These are phyloP conservation scores for Trichonephila clavipes DNA, from an alignment of 1,140 invertebrate genomes.

Conservation along the genomic window DNA sequence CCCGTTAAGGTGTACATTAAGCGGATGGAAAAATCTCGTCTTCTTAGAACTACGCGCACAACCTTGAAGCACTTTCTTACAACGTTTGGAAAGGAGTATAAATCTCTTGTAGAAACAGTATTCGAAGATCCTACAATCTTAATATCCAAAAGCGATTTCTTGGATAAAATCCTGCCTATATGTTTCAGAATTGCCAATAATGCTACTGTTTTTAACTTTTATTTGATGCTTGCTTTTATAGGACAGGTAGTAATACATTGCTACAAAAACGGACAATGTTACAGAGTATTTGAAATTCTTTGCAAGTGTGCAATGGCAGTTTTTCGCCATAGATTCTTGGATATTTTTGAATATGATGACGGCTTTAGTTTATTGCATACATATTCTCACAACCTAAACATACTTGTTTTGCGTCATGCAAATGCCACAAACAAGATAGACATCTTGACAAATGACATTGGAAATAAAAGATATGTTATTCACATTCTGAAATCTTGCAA, in stretches of 20 bases:
- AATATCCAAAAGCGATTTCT: neutral
- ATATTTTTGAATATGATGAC: neutral
- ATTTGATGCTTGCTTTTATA: neutral
- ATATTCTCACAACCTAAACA: neutral
- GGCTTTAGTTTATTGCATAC: neutral
- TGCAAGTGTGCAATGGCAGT: neutral
- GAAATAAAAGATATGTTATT: neutral
- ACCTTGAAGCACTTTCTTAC: neutral
- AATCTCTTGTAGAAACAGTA: neutral
- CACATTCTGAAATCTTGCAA: neutral
- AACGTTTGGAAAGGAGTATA: neutral
- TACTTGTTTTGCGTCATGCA: neutral
- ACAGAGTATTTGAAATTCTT: neutral
- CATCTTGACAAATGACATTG: neutral
- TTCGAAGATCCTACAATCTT: neutral
- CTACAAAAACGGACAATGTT: neutral
- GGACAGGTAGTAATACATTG: neutral
- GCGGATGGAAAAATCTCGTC: neutral
- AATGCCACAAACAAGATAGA: neutral
- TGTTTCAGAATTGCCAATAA: neutral
- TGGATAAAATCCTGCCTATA: neutral
- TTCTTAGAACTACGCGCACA: neutral
- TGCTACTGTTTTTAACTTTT: neutral
- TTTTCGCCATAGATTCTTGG: neutral
- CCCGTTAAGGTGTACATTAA: neutral